phyloP scores from a whole-genome alignment of 2,888 invertebrate genomes.

The Elysia crispata region DNA sequence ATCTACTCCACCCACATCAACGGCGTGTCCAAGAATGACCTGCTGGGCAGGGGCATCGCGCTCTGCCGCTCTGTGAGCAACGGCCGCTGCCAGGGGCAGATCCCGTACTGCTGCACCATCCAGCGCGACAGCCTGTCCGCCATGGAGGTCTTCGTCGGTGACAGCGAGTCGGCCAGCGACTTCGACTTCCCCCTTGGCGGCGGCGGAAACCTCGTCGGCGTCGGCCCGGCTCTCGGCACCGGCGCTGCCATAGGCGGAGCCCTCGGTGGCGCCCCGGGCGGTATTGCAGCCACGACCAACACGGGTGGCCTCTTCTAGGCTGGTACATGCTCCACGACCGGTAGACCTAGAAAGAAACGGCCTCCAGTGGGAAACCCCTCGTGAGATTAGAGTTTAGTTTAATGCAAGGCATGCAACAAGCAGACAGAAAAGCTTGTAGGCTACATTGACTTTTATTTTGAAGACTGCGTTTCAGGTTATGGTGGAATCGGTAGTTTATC shows the following conservation, averaged over 20 bases:
- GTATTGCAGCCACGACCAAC: background rate
- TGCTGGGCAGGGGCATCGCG: conserved; percentile 27
- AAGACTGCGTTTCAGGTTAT: no score
- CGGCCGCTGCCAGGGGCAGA: conserved; percentile 27
- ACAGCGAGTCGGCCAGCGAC: background rate
- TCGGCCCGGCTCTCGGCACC: no score
- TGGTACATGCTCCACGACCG: background rate
- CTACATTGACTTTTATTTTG: no score
- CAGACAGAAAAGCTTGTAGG: no score
- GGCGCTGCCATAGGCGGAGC: background rate
- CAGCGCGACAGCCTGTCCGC: conserved; percentile 34
- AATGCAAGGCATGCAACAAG: no score
- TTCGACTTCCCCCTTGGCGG: conserved; percentile 10
- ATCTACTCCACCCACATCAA: conserved; percentile 38
- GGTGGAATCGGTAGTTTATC: no score
- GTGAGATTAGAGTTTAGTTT: no score
- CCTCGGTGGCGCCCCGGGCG: background rate
- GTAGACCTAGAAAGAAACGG: no score
- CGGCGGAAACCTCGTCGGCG: background rate
- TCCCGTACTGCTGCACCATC: conserved; percentile 41
- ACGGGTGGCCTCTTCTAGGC: background rate
- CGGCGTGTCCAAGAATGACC: conserved; percentile 27
- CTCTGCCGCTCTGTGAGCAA: conserved; percentile 19
- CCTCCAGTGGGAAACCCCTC: no score
- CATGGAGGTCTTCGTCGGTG: conserved; percentile 34